Evolutionary conservation across 2,888 invertebrate species (phyloP), one percentile per base, ranked within the genome.

Genomic region (Torymus tubicola): DNA sequence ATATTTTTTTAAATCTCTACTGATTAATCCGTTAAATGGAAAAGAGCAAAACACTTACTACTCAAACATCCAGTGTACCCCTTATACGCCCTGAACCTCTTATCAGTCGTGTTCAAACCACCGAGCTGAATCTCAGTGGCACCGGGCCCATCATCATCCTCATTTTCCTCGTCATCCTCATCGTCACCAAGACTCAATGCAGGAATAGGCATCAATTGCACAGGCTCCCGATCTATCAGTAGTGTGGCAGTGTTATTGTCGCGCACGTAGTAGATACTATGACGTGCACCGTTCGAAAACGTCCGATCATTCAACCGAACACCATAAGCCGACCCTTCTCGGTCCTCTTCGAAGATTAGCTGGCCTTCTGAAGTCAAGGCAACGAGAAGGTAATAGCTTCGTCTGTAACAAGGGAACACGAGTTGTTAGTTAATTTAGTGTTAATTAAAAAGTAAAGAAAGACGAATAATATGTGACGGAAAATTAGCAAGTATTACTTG

Each of bases 41-140:
- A n/a, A n/a, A n/a, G n/a, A n/a, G 24, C 1, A 13, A 24, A 1
- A n/a, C 64, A 93, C 95, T 94, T 91, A 97, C 97, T 97, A 83
- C 97, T 97, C 82, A 97, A 92, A 90, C 97, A 97, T 77, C 97
- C 97, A 87, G 95, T 96, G 90, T 97, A 97, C 85, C 96, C 96
- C 88, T 96, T 96, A 88, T 96, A 97, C 80, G 95, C 95, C 81
- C 94, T 94, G 85, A 97, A 94, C 83, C 96, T 93, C 3, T 95
- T 95, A 89, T 97, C 96, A 4, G 95, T 95, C 5, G 96, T 96
- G 86, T 96, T 96, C 16, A 97, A 93, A 31, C 97, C 97, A 13
- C 97, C 97, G 73, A 97, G 94, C 90, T 96, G 96, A 12, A 97
- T 96, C 86, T 96, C 96, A 88, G 96, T 96, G 16, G 95, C 94